These are phyloP conservation scores for Drosophila siamana DNA, from an alignment of 2,888 invertebrate species.

Conservation along the genomic window DNA sequence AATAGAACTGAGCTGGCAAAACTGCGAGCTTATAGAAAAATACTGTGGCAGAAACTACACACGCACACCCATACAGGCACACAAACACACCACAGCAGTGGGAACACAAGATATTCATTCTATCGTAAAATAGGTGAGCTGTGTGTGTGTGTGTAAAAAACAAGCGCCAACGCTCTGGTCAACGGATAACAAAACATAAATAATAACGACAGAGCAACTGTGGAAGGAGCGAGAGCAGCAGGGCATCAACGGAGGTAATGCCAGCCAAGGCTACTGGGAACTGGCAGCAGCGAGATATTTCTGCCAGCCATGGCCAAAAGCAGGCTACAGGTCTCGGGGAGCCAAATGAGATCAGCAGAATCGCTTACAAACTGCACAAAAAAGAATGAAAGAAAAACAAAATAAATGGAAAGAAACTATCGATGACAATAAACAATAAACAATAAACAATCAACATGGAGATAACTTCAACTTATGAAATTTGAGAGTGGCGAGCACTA, in stretches of 20 bases:
- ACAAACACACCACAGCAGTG: constrained; percentile 16
- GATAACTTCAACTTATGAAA: constrained; percentile 12
- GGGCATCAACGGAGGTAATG: constrained; percentile 21
- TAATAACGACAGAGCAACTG: constrained; percentile 73
- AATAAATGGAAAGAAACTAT: constrained; percentile 8
- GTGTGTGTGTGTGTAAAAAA: constrained; percentile 53
- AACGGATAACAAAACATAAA: constrained; percentile 83
- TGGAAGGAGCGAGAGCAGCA: neutral
- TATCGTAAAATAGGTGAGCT: constrained; percentile 81
- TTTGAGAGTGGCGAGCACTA: neutral
- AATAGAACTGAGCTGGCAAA: constrained; percentile 57
- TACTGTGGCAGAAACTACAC: constrained; percentile 74
- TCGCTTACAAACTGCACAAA: neutral
- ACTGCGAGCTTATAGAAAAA: constrained; percentile 73
- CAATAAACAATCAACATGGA: constrained; percentile 10
- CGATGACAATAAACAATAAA: neutral
- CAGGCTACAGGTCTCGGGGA: constrained; percentile 16
- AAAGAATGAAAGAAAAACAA: neutral
- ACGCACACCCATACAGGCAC: constrained; percentile 27
- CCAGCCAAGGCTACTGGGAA: constrained; percentile 53
- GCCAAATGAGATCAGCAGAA: constrained; percentile 24
- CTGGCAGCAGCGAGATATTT: constrained; percentile 37
- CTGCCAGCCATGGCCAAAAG: constrained; percentile 5
- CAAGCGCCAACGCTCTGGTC: constrained; percentile 78
- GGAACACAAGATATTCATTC: constrained; percentile 72